Evolutionary conservation across 2,888 invertebrate genomes (phyloP), one percentile per base, ranked within the genome.

Genomic region (Eurytoma californica): DNA sequence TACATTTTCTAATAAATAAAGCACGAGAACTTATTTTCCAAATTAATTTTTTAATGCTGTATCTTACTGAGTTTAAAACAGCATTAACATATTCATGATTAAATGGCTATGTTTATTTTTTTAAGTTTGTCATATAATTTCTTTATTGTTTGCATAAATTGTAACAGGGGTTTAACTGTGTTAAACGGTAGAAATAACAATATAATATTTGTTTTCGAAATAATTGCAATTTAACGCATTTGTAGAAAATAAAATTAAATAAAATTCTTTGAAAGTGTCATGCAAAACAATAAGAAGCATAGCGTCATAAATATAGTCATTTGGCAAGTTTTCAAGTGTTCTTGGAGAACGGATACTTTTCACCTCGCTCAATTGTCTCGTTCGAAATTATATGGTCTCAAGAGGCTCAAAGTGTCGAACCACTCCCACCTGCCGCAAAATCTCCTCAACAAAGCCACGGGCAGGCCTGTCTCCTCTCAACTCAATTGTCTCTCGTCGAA

Each of bases 341-440:
- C 39, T 39, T 39, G 39, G 39, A 1, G 39, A 39, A 39, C 39
- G 49, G 51, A 49, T 28, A 28, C 58, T 60, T 74, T 51, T 58
- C 67, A 74, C 58, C 51, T 67, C 47, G n/a, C 39, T 30, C 68
- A 69, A 75, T 75, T 75, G 75, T 75, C 61, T 51, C 76, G 24
- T 47, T 57, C 47, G 14, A 63, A 72, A 67, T 77, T 77, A 77
- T 49, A 70, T 13, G 57, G 39, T 30, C 18, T 20, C 55, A 58
- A 70, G 20, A 13, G 49, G 7, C 53, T 24, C 13, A 28, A 47
- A 51, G 28, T 39, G 47, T n/a, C 30, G 30, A 18, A 20, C 66
- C 77, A 72, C 77, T 67, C 72, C 72, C 77, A 77, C 77, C 72
- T 77, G 77, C 72, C 77, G 72, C 72, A 51, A 51, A 76, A 77